A percentile compares a stretch with the other conserved stretches of the same genome.
phyloP scores from a whole-genome alignment of 2,113 vertebrate genomes.

The Elgaria multicarinata region DNA sequence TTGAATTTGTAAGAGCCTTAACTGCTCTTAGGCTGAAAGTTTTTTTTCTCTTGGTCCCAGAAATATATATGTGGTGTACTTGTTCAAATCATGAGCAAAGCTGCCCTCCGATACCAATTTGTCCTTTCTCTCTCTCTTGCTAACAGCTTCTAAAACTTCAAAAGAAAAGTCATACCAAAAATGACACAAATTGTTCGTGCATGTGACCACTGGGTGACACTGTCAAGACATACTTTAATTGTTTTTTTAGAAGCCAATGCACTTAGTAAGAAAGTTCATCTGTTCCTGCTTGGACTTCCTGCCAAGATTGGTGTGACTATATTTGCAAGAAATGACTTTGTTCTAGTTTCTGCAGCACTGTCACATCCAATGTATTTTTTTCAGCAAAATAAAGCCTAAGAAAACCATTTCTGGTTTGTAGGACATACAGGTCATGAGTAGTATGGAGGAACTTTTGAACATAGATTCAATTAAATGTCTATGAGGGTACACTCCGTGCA shows the following conservation, averaged over 20 bases:
- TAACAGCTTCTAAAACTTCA: neutral
- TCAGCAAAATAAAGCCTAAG: neutral
- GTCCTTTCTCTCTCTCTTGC: neutral
- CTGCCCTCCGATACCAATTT: neutral
- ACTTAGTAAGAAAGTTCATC: neutral
- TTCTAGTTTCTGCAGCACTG: neutral
- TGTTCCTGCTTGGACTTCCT: neutral
- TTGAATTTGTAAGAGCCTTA: neutral
- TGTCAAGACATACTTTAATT: neutral
- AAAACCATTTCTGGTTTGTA: neutral
- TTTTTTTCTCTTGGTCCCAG: fast-evolving
- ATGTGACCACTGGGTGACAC: fast-evolving
- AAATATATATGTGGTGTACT: neutral
- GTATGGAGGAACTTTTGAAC: slow-evolving; percentile 3
- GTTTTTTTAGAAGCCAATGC: neutral
- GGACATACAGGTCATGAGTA: neutral
- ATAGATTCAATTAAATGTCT: slow-evolving; percentile 31
- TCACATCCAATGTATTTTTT: neutral
- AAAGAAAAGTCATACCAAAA: neutral
- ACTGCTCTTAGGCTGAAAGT: neutral
- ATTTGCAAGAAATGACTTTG: neutral
- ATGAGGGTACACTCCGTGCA: slow-evolving; percentile 39
- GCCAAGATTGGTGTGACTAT: neutral
- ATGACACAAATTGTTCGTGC: fast-evolving
- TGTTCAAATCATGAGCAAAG: neutral